A percentile compares a stretch with the other conserved stretches of the same genome.
Conservation (phyloP, 2,888 invertebrate genomes). For the Idaea straminata region DNA sequence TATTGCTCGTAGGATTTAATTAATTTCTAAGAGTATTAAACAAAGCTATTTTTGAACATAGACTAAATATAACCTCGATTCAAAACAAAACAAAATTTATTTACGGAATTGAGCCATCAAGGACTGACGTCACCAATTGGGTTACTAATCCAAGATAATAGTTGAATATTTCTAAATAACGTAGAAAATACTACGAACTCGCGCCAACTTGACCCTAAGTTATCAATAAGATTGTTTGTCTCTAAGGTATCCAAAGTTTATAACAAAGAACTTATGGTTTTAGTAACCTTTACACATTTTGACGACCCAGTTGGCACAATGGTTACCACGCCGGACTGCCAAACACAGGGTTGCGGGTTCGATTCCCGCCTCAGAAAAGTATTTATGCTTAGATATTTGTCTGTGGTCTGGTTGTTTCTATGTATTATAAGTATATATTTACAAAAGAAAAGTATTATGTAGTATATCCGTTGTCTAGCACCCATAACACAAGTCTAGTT, state of each 20-base stretch:
- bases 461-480: no score
- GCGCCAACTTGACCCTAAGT: not conserved
- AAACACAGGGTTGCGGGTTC: no score
- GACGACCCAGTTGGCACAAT: no score
- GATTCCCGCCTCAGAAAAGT: no score
- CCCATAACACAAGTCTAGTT: no score
- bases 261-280: not conserved
- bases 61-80: conserved; percentile 1
- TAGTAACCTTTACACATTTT: not conserved
- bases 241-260: not conserved
- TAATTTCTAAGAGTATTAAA: not conserved
- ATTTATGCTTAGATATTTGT: no score
- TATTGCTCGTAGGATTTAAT: not conserved
- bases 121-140: not conserved
- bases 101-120: not conserved
- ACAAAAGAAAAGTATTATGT: no score
- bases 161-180: not conserved
- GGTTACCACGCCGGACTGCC: no score
- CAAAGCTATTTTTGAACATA: not conserved
- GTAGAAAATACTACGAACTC: not conserved
- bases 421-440: no score
- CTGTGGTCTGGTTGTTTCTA: no score
- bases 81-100: not conserved
- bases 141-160: conserved; percentile 1
- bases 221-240: not conserved